phyloP scores from a whole-genome alignment of 23 tunicate species.

The Diplosoma virens region DNA sequence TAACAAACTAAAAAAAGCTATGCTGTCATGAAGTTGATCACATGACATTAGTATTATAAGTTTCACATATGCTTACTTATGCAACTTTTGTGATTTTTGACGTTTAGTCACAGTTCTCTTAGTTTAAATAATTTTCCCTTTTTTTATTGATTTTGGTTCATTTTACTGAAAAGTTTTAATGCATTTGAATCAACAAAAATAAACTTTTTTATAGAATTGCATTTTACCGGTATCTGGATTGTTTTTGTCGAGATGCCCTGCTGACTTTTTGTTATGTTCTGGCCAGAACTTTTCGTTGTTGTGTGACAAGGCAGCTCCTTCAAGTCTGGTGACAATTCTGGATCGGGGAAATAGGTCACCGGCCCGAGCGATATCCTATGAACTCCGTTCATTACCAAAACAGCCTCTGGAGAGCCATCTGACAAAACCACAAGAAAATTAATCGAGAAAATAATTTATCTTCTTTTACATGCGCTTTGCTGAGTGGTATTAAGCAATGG shows the following conservation, averaged over 20 bases:
- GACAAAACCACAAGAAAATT: not conserved
- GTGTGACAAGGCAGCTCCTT: not conserved
- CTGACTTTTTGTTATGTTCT: not conserved
- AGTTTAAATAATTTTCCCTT: too few species aligned
- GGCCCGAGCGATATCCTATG: not conserved
- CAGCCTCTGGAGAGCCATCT: not conserved
- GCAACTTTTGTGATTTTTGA: too few species aligned
- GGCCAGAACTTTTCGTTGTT: not conserved
- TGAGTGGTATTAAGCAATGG: too few species aligned
- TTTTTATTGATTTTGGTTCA: too few species aligned
- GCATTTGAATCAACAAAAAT: not conserved
- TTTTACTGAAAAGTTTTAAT: not conserved
- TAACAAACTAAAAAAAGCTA: too few species aligned
- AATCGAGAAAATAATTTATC: too few species aligned
- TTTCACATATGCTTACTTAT: too few species aligned
- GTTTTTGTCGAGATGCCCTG: not conserved
- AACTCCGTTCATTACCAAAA: not conserved
- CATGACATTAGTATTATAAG: too few species aligned
- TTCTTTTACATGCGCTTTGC: too few species aligned
- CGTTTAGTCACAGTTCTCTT: too few species aligned
- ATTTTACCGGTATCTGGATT: conserved; percentile 3
- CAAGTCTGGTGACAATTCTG: not conserved
- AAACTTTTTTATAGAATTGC: not conserved
- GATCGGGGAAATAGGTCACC: conserved; percentile 2
- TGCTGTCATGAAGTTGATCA: too few species aligned